phyloP scores from a whole-genome alignment of 1,140 invertebrate genomes.

The Ctenoplectra terminalis region DNA sequence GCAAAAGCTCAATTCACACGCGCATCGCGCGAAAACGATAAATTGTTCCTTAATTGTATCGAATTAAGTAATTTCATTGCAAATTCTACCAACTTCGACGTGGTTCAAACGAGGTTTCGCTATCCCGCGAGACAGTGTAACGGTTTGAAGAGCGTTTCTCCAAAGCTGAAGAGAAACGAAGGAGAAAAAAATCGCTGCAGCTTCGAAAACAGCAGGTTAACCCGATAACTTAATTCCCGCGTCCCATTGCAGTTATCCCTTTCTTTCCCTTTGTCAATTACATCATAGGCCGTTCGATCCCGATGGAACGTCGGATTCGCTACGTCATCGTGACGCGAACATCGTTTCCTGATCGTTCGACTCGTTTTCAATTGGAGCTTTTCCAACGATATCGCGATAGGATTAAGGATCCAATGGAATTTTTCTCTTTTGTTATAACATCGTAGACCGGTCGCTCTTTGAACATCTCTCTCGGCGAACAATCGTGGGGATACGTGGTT shows the following conservation, averaged over 20 bases:
- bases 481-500: background rate
- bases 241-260: background rate
- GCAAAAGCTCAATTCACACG: too few species aligned
- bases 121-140: background rate
- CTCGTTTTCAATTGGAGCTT: conserved; percentile 30
- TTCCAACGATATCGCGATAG: conserved; percentile 28
- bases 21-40: too few species aligned
- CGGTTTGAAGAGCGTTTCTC: background rate
- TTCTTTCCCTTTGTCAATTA: conserved; percentile 12
- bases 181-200: conserved; percentile 8
- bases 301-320: background rate
- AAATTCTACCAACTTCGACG: background rate
- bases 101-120: background rate
- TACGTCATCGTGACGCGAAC: conserved; percentile 21
- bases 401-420: conserved; percentile 32
- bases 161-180: background rate
- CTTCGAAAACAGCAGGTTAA: conserved; percentile 19
- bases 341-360: conserved; percentile 26
- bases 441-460: background rate
- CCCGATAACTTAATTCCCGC: conserved; percentile 22
- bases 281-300: conserved; percentile 19
- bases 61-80: background rate
- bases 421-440: background rate
- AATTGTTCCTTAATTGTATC: background rate
- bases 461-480: background rate